Base-by-base conservation (phyloP, 2,113 vertebrate genomes). In the Forbesichthys papilliferus region DNA sequence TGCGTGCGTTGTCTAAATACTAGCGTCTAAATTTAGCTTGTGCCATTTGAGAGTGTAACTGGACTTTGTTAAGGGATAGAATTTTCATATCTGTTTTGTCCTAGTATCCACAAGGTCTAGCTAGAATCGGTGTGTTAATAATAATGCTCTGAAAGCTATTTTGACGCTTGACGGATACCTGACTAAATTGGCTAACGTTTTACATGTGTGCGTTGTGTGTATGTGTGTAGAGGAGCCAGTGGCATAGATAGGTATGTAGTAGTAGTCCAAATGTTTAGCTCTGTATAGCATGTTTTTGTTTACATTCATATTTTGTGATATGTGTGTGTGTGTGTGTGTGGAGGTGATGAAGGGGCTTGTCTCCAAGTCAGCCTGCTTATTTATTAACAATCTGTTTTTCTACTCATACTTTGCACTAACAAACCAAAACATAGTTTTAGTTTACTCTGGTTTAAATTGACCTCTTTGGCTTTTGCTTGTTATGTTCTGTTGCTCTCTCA, bases 11-110 rank as follows among this genome's bases (percentile, higher is more conserved):
- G 52, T 63, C 66, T 68, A 71, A 84, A 81, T 79, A 68, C 69
- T 67, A 51, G 76, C 59, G 64, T 84, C 84, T 90, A 88, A 81
- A 87, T 89, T 83, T 91, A 89, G 86, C 77, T 51, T 33, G 0
- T 61, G 33, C 82, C 78, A 68, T 14, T 55, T 61, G 75, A 80
- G 77, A 75, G 53, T 66, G 66, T 70, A 13, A 57, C 63, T 20
- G 51, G 70, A 53, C 64, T 20, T 47, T 55, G 46, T 66, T 51
- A 5, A 59, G 61, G 62, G 11, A 59, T 66, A 12, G 72, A 3
- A 3, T 27, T 57, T 57, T 11, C 9, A 9, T 33, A 10, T 33
- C 3, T 9, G 18, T 33, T 9, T 6, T 33, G 9, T 1, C 27
- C 9, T 33, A 13, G n/a, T 34, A 11, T 18, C 13, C 10, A 49